Percentiles rank a stretch among this genome's conserved stretches.
Evolutionary conservation across 2,797 vertebrate genomes (phyloP).

Genomic region (Steatocranus sp.): DNA sequence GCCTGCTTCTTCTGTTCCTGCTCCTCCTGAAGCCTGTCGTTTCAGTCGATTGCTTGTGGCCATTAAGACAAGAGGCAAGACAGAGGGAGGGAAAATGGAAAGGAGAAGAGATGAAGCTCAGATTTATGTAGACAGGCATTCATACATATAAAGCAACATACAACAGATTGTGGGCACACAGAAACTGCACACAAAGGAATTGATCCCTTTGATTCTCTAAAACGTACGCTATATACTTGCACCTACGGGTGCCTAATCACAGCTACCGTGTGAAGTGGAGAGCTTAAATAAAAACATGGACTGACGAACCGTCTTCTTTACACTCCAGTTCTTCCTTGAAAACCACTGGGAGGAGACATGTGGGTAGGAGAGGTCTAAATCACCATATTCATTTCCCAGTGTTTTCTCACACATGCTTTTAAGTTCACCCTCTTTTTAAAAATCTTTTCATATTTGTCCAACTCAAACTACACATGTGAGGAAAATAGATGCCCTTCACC

Average conservation of each 20-base stretch:
- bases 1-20: conserved; percentile 7
- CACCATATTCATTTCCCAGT: conserved; percentile 55
- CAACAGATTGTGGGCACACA: neutral
- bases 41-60: conserved; percentile 44
- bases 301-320: conserved; percentile 65
- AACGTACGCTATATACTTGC: neutral
- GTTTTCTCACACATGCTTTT: conserved; percentile 34
- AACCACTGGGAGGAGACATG: conserved; percentile 40
- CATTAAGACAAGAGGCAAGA: conserved; percentile 27
- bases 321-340: conserved; percentile 22
- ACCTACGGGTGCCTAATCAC: conserved; percentile 13
- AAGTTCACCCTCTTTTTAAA: conserved; percentile 4
- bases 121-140: conserved; percentile 23
- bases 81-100: neutral
- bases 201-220: conserved; percentile 19
- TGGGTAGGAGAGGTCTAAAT: conserved; percentile 52
- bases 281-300: conserved; percentile 43
- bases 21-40: conserved; percentile 36
- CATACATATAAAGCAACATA: neutral
- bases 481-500: conserved; percentile 45
- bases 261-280: conserved; percentile 11
- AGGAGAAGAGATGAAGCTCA: neutral
- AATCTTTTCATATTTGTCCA: conserved; percentile 33
- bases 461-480: conserved; percentile 42
- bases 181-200: conserved; percentile 1